Base-by-base conservation (phyloP, 2,888 invertebrate species). In the Synergus gifuensis region DNA sequence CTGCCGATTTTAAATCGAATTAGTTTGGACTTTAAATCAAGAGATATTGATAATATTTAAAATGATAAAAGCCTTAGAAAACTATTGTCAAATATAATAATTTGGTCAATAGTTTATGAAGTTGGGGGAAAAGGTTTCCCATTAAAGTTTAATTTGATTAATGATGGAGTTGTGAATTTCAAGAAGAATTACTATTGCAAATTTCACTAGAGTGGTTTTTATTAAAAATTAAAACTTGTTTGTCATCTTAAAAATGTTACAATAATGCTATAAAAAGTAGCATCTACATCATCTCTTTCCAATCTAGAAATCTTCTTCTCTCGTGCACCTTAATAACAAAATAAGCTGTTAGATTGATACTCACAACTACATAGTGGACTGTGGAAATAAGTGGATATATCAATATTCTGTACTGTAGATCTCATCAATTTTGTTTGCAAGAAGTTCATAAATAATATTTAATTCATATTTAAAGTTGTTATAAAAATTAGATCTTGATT, bases 241-340 rank as follows among this genome's bases (percentile, higher is more conserved):
- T 69, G n/a, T 73, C 73, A 73, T n/a, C 16, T 36, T 40, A 28
- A 16, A 36, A 66, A 42, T 54, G 49, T 73, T 73, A 73, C 36
- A 36, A 73, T 54, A 73, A 73, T n/a, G 54, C 73, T 73, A 73
- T 73, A 36, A 54, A 67, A 66, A 46, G 44, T 46, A 67, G 67
- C 67, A 44, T 46, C 14, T 46, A 49, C 69, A 69, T 73, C 49
- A 54, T 54, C 73, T 73, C 54, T 73, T 73, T 54, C 36, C 36
- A 73, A 73, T 73, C 73, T 73, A 54, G 54, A 54, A 73, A 73
- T 73, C 73, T 73, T 73, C 49, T 69, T 69, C 73, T 73, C 54
- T 73, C 36, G 73, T 73, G 54, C 73, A 73, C 73, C 54, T 54
- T 54, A 69, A 67, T 67, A 67, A 46, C 18, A 44, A 28, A 69